Conservation (phyloP, 2,888 invertebrate genomes). For the Dryocosmus kuriphilus region DNA sequence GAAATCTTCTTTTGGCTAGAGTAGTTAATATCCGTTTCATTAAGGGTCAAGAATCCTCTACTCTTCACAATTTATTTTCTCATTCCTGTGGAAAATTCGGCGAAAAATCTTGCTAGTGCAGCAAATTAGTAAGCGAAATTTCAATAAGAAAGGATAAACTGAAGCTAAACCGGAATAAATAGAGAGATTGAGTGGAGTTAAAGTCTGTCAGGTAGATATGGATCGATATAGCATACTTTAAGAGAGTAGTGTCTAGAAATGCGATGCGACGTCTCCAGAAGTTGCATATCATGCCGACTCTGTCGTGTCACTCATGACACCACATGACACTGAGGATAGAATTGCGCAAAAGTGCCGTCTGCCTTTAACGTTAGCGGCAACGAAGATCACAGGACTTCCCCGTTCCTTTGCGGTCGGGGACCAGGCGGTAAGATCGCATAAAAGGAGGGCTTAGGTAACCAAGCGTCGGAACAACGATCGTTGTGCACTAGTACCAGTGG, state of each 20-base stretch:
- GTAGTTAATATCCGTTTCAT: too few species aligned
- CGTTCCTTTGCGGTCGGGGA: conserved; percentile 4
- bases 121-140: background rate
- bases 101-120: too few species aligned
- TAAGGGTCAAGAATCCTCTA: too few species aligned
- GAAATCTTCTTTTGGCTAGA: too few species aligned
- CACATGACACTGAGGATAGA: conserved; percentile 29
- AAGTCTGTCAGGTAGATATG: conserved; percentile 20
- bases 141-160: background rate
- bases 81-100: too few species aligned
- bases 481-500: conserved; percentile 41
- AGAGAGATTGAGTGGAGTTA: conserved; percentile 9
- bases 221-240: conserved; percentile 31
- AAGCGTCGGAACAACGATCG: conserved; percentile 36
- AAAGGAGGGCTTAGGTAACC: conserved; percentile 28
- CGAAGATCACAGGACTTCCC: conserved; percentile 27
- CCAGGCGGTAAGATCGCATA: conserved; percentile 24
- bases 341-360: conserved; percentile 30
- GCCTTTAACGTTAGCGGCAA: conserved; percentile 29
- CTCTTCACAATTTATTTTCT: too few species aligned
- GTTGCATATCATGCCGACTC: conserved; percentile 33
- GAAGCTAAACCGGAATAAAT: conserved; percentile 7
- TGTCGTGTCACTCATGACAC: conserved; percentile 32
- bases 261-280: conserved; percentile 12
- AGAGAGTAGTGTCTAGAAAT: conserved; percentile 29